Percentiles rank a stretch among this genome's conserved stretches.
phyloP scores from a whole-genome alignment of 2,797 vertebrate species.

The Danio kyathit region DNA sequence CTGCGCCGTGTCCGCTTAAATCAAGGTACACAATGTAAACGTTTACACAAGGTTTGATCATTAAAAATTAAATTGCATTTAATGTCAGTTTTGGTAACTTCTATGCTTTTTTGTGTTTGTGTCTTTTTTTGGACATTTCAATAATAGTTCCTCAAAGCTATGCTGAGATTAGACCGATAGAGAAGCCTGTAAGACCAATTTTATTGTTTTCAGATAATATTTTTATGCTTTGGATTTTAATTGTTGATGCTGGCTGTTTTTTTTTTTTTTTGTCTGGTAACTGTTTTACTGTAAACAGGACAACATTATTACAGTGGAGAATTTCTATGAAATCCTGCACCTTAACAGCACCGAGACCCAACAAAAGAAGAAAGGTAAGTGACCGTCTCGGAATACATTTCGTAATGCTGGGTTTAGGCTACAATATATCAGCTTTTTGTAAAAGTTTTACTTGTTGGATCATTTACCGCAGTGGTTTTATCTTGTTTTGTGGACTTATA shows the following conservation, averaged over 20 bases:
- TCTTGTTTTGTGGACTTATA: too few relatives aligned
- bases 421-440: too few relatives aligned
- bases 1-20: slow-evolving; percentile 71
- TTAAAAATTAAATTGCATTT: background rate
- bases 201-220: slow-evolving; percentile 18
- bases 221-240: background rate
- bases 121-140: background rate
- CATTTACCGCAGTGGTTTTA: too few relatives aligned
- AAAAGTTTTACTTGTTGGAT: too few relatives aligned
- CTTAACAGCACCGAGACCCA: slow-evolving; percentile 64
- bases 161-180: slow-evolving; percentile 40
- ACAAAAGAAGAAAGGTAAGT: slow-evolving; percentile 55
- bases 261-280: background rate
- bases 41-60: background rate
- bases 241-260: background rate
- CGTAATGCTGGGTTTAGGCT: too few relatives aligned
- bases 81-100: background rate
- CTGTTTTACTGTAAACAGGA: slow-evolving; percentile 65
- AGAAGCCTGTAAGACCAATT: slow-evolving; percentile 56
- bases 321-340: slow-evolving; percentile 74
- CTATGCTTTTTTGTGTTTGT: background rate
- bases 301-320: slow-evolving; percentile 68
- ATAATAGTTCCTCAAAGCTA: slow-evolving; percentile 64
- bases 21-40: slow-evolving; percentile 60
- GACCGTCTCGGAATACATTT: background rate